Evolutionary conservation across 2,888 invertebrate genomes (phyloP).

Genomic region (Caradrina kadenii): DNA sequence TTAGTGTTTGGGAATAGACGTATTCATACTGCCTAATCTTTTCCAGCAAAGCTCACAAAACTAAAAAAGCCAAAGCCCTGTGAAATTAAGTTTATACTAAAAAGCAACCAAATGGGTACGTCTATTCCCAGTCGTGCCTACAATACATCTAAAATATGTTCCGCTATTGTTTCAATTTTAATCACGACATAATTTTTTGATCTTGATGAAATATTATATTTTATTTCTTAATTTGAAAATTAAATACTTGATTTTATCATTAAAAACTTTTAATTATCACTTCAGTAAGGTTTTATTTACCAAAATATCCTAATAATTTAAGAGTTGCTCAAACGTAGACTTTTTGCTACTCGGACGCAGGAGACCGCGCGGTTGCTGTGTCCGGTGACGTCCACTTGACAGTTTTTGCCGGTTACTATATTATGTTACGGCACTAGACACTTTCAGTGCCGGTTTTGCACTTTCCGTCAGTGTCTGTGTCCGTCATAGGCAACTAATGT

Average conservation of each 20-base stretch:
- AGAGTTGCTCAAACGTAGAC: too few relatives aligned
- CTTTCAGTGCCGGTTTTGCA: too few relatives aligned
- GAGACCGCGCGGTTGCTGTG: too few relatives aligned
- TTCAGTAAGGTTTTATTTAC: conserved; percentile 11
- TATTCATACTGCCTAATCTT: neutral
- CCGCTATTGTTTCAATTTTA: neutral
- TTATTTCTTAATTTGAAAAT: conserved; percentile 31
- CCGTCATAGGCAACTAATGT: too few relatives aligned
- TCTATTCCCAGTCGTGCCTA: neutral
- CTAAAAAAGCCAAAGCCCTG: neutral
- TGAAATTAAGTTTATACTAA: conserved; percentile 4
- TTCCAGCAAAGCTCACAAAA: too few relatives aligned
- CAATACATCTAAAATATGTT: neutral
- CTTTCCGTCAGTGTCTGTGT: too few relatives aligned
- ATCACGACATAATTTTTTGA: conserved; percentile 9
- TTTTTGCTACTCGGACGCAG: too few relatives aligned
- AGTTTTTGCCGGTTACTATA: too few relatives aligned
- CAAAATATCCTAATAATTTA: too few relatives aligned
- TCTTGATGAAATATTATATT: conserved; percentile 6
- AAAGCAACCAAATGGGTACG: conserved; percentile 6
- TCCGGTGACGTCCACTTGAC: too few relatives aligned
- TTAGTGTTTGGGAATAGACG: neutral
- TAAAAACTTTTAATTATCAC: conserved; percentile 31
- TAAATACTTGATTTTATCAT: conserved; percentile 23
- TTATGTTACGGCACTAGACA: too few relatives aligned